These are phyloP conservation scores for Apteryx owenii DNA, from an alignment of 2,113 vertebrate genomes.

Conservation along the genomic window DNA sequence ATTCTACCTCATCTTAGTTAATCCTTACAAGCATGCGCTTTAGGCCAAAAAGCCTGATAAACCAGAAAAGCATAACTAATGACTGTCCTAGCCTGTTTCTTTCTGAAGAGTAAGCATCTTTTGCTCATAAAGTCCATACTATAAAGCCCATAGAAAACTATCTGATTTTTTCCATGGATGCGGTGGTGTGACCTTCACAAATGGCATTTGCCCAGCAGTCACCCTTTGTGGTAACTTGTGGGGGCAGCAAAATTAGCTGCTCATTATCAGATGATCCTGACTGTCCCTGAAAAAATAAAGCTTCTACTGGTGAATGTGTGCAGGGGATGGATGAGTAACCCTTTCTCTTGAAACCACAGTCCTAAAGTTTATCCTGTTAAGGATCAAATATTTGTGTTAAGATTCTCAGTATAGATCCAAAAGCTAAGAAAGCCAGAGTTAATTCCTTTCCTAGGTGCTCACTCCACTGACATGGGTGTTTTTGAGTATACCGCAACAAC, in stretches of 20 bases:
- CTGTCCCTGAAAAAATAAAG: background rate
- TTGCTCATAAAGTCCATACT: slow-evolving; percentile 23
- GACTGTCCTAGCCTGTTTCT: background rate
- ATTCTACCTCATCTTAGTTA: background rate
- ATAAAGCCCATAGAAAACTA: slow-evolving; percentile 33
- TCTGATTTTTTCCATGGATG: background rate
- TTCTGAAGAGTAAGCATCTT: slow-evolving; percentile 41
- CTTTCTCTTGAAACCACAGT: background rate
- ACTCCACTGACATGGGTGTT: background rate
- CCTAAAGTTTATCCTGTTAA: background rate
- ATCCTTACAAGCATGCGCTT: background rate
- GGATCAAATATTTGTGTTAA: background rate
- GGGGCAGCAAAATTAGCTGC: slow-evolving; percentile 43
- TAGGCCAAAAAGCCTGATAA: slow-evolving; percentile 19
- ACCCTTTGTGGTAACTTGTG: slow-evolving; percentile 42
- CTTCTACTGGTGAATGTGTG: background rate
- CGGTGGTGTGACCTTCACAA: background rate
- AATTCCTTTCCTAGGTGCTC: background rate
- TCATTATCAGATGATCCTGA: slow-evolving; percentile 3
- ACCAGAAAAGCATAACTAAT: slow-evolving; percentile 22
- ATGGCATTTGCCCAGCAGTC: background rate
- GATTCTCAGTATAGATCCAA: background rate
- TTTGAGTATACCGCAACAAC: background rate
- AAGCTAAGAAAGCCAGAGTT: background rate
- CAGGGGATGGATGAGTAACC: background rate